Conservation (phyloP, 1,140 invertebrate genomes). For the Aphelenchoides besseyi region DNA sequence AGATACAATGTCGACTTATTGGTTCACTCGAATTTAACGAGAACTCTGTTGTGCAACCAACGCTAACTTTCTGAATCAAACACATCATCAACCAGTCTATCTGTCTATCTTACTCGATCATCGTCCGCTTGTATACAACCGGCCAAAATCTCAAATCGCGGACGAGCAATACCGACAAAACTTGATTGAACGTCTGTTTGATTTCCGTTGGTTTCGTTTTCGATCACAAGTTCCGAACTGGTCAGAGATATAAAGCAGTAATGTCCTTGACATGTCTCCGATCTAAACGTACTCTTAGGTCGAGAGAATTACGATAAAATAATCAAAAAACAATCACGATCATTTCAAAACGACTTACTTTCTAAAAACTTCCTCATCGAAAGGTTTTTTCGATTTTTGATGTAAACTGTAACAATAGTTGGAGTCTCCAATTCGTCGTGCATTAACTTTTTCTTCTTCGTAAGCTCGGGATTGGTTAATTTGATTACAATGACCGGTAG, state of each 20-base stretch:
- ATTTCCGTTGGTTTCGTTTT: conserved; percentile 24
- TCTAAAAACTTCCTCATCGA: conserved; percentile 56
- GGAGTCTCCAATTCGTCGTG: conserved; percentile 45
- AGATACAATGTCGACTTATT: conserved; percentile 57
- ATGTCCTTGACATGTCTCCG: conserved; percentile 61
- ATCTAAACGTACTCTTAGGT: conserved; percentile 41
- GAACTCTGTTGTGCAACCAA: conserved; percentile 60
- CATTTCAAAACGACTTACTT: conserved; percentile 44
- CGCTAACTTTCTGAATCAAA: conserved; percentile 55
- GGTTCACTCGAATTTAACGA: conserved; percentile 45
- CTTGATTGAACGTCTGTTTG: conserved; percentile 31
- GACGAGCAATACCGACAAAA: conserved; percentile 45
- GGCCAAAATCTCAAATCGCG: conserved; percentile 55
- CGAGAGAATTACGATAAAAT: not conserved
- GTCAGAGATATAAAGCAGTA: conserved; percentile 60
- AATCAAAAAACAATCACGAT: not conserved
- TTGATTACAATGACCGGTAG: conserved; percentile 57
- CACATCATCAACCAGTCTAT: not conserved
- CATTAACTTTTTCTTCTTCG: conserved; percentile 57
- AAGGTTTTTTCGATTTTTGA: conserved; percentile 48
- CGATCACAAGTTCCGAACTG: conserved; percentile 56
- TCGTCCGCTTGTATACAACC: conserved; percentile 62
- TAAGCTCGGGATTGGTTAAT: conserved; percentile 53
- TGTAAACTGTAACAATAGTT: conserved; percentile 61
- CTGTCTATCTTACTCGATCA: conserved; percentile 54